Base-by-base conservation (phyloP, 53 echinoderm and acorn worm genomes). In the Hippasteria phrygiana region DNA sequence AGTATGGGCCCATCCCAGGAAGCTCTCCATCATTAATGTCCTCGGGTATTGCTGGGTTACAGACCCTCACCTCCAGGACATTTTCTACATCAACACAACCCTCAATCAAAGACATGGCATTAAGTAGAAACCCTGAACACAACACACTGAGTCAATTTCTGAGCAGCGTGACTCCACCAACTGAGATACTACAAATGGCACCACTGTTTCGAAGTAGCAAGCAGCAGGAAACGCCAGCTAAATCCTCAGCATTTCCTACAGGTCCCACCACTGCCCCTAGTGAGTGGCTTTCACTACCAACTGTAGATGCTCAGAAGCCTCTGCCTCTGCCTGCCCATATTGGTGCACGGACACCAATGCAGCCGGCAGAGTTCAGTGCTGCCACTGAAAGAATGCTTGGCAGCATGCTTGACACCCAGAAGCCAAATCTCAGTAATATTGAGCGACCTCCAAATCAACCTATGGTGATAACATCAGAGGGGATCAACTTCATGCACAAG, bases 401-500 rank as follows among this genome's bases (percentile, higher is more conserved):
- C 63, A 81, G 81, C 32, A 81, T 81, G 64, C 65, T 81, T 29
- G 81, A 81, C 64, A 81, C 47, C 17, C 66, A 81, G 33, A 81
- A 81, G 32, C 43, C 81, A 4, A 64, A 27, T 46, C 10, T 81
- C 22, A 43, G 45, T 45, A 65, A 81, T 32, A 81, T 81, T 33
- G 81, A 63, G 31, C 81, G 81, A 4, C 81, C 81, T 17, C 45
- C 81, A 24, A 81, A 81, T 45, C 81, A 81, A 43, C 89, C 89
- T 22, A 46, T 79, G 40, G 93, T 71, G n/a, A 69, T 96, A 34
- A 87, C 93, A 51, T 66, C 96, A 39, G 93, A 96, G 67, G 96
- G 96, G 18, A 87, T 96, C 31, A 88, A 88, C 41, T 96, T 96
- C 43, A 93, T 96, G 93, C 91, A 92, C 46, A 92, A 88, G 40